Evolutionary conservation across 2,888 invertebrate species (phyloP).

Genomic region (Euproctis similis): DNA sequence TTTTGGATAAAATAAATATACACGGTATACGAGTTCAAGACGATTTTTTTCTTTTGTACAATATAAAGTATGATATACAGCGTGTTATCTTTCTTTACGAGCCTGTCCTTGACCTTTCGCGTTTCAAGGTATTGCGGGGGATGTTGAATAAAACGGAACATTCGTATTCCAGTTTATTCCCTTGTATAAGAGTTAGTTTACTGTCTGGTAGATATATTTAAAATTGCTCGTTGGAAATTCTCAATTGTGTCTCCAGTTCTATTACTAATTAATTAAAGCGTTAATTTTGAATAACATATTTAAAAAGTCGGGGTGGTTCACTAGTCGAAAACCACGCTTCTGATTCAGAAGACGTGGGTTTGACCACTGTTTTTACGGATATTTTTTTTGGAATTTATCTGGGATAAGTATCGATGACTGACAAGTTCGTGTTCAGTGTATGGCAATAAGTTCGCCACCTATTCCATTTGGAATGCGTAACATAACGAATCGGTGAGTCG

Average conservation of each 20-base stretch:
- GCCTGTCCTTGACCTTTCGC: conserved; percentile 1
- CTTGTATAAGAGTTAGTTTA: not conserved
- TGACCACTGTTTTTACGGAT: too few relatives aligned
- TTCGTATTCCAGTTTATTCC: not conserved
- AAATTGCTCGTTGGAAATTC: not conserved
- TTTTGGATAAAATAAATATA: not conserved
- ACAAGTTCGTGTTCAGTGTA: too few relatives aligned
- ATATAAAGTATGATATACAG: conserved; percentile 4
- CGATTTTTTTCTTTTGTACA: not conserved
- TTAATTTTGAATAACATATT: not conserved
- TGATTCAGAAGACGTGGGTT: too few relatives aligned
- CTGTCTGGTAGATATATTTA: not conserved
- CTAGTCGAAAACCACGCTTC: too few relatives aligned
- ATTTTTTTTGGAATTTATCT: too few relatives aligned
- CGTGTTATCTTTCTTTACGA: conserved; percentile 1
- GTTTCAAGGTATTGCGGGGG: not conserved
- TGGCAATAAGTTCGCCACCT: too few relatives aligned
- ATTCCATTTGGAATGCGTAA: too few relatives aligned
- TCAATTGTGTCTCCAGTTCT: not conserved
- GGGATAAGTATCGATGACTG: too few relatives aligned
- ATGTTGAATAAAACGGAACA: not conserved
- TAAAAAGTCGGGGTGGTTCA: too few relatives aligned
- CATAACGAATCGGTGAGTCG: too few relatives aligned
- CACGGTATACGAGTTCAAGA: not conserved
- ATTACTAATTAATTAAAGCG: not conserved